Conservation (phyloP, 2,797 vertebrate species). For the Spinus pinus region DNA sequence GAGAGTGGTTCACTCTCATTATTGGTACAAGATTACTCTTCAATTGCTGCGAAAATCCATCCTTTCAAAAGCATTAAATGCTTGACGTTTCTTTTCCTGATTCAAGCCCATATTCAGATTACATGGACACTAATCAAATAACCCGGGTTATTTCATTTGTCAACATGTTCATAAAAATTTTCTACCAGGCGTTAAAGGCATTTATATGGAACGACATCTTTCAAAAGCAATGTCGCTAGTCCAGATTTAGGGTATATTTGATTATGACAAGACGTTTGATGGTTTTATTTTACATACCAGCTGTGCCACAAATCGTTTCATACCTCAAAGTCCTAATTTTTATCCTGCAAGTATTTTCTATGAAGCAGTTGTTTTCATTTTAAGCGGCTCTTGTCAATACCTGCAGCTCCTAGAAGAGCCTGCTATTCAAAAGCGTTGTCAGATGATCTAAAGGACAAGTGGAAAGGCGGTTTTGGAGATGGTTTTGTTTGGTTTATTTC, state of each 20-base stretch:
- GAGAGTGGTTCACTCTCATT: not conserved
- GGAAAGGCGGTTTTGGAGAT: not conserved
- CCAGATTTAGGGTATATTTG: slow-evolving; percentile 42
- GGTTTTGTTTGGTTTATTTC: not conserved
- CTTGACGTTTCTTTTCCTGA: slow-evolving; percentile 34
- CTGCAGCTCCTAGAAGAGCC: not conserved
- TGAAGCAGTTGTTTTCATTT: not conserved
- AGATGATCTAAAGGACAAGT: not conserved
- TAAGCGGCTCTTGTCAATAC: not conserved
- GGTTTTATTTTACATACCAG: slow-evolving; percentile 56
- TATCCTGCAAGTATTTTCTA: not conserved
- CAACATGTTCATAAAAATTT: slow-evolving; percentile 72
- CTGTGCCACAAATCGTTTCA: slow-evolving; percentile 35
- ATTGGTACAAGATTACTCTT: not conserved
- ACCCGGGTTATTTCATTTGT: slow-evolving; percentile 64
- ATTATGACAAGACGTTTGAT: slow-evolving; percentile 66
- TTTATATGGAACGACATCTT: slow-evolving; percentile 74
- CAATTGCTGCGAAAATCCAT: slow-evolving; percentile 13
- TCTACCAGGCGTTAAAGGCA: slow-evolving; percentile 70
- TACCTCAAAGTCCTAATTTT: slow-evolving; percentile 18
- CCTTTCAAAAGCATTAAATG: slow-evolving; percentile 45
- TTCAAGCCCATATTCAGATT: slow-evolving; percentile 45
- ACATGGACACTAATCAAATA: slow-evolving; percentile 65
- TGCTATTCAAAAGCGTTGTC: not conserved
- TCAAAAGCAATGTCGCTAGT: slow-evolving; percentile 67